Conservation (phyloP, 2,797 vertebrate species). For the Cyprinella venusta region DNA sequence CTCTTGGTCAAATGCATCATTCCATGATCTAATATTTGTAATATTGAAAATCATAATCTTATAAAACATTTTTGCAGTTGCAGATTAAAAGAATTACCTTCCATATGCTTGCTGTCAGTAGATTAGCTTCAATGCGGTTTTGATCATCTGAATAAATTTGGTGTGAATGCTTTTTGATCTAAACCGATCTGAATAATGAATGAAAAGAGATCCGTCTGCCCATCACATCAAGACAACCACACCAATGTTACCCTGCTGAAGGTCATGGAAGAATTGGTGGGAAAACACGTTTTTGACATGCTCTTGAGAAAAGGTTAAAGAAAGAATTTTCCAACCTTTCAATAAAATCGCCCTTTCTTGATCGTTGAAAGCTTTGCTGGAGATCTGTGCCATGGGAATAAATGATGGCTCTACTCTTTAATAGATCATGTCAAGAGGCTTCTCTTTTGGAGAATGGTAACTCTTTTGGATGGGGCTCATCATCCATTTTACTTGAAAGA, state of each 20-base stretch:
- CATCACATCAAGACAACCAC: conserved; percentile 17
- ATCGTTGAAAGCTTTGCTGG: conserved; percentile 7
- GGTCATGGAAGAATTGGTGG: conserved; percentile 1
- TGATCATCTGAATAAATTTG: conserved; percentile 8
- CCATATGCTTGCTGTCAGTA: background rate
- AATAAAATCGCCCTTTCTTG: conserved; percentile 15
- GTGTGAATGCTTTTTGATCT: conserved; percentile 34
- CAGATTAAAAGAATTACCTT: background rate
- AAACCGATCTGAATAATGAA: conserved; percentile 40
- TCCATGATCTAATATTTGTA: background rate
- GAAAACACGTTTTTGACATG: conserved; percentile 22
- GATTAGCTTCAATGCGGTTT: background rate
- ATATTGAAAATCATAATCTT: background rate
- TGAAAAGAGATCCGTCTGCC: conserved; percentile 37
- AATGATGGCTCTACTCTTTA: background rate
- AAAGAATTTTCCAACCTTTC: conserved; percentile 22
- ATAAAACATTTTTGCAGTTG: background rate
- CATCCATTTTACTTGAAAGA: conserved; percentile 38
- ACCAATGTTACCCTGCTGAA: conserved; percentile 8
- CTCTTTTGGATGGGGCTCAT: conserved; percentile 26
- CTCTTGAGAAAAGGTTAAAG: conserved; percentile 41
- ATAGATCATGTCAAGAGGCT: conserved; percentile 29
- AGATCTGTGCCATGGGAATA: background rate
- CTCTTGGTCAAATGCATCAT: background rate
- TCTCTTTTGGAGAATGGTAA: conserved; percentile 25